These are phyloP conservation scores for Atherinosoma microstoma DNA, from an alignment of 2,797 vertebrate species.

Conservation along the genomic window DNA sequence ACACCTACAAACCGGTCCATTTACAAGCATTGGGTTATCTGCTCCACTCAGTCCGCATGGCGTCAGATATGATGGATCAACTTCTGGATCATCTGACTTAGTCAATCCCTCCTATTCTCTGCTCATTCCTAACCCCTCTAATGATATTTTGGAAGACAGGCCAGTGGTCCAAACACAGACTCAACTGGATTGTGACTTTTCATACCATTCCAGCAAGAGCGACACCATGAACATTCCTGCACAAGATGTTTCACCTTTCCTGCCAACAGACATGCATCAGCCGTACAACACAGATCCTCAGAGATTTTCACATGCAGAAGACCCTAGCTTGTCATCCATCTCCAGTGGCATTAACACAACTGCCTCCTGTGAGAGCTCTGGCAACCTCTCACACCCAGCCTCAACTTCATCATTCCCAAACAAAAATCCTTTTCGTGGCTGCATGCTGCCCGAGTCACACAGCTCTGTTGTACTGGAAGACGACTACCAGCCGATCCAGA, in stretches of 20 bases:
- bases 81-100: constrained; percentile 24
- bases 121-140: neutral
- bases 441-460: neutral
- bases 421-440: constrained; percentile 12
- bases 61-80: neutral
- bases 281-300: constrained; percentile 34
- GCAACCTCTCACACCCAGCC: too few relatives aligned
- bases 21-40: neutral
- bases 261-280: constrained; percentile 51
- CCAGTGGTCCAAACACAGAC: neutral
- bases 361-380: neutral
- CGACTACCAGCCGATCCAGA: constrained; percentile 54
- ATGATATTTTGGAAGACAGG: rapidly evolving
- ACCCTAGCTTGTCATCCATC: constrained; percentile 19
- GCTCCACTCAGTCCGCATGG: neutral
- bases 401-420: neutral
- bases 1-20: neutral
- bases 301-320: constrained; percentile 19
- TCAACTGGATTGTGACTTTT: constrained; percentile 19
- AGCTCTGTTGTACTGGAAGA: constrained; percentile 27
- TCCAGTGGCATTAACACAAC: constrained; percentile 12
- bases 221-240: neutral
- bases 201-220: constrained; percentile 9
- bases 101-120: constrained; percentile 53
- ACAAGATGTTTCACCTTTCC: neutral